phyloP scores from a whole-genome alignment of 2,888 invertebrate species.

The Tenthredo mesomela region DNA sequence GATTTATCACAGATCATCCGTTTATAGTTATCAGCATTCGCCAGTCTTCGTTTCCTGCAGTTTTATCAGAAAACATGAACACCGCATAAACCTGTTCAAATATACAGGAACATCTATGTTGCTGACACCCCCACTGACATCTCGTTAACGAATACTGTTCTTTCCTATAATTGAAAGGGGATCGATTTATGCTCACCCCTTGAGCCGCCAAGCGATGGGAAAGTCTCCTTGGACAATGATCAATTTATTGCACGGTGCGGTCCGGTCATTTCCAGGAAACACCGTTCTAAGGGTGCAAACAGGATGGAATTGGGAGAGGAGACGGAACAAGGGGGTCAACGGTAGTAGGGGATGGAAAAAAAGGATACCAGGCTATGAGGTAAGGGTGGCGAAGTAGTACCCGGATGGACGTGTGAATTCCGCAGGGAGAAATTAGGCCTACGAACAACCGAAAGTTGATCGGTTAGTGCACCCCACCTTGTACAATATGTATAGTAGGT shows the following conservation, averaged over 20 bases:
- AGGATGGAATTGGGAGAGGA: constrained; percentile 16
- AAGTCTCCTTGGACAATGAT: constrained; percentile 48
- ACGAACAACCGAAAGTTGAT: constrained; percentile 36
- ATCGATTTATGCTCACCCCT: constrained; percentile 47
- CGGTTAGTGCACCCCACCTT: constrained; percentile 1
- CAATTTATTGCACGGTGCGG: constrained; percentile 46
- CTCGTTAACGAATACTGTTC: constrained; percentile 44
- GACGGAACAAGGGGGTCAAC: background rate
- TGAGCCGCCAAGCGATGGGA: constrained; percentile 9
- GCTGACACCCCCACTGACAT: constrained; percentile 41
- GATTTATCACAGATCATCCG: background rate
- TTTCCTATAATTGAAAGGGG: constrained; percentile 46
- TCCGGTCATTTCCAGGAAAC: constrained; percentile 44
- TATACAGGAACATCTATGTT: constrained; percentile 8
- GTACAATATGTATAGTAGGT: constrained; percentile 3
- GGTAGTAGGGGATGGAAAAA: constrained; percentile 10
- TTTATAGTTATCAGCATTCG: background rate
- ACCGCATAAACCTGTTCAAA: background rate
- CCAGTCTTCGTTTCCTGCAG: background rate
- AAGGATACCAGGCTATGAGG: background rate
- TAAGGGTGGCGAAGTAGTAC: constrained; percentile 10
- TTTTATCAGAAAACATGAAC: constrained; percentile 1
- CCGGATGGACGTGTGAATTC: background rate
- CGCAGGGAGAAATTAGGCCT: background rate
- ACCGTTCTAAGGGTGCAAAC: constrained; percentile 31